These are phyloP conservation scores for Dermatemys mawii DNA, from an alignment of 2,113 vertebrate genomes.

Conservation along the genomic window DNA sequence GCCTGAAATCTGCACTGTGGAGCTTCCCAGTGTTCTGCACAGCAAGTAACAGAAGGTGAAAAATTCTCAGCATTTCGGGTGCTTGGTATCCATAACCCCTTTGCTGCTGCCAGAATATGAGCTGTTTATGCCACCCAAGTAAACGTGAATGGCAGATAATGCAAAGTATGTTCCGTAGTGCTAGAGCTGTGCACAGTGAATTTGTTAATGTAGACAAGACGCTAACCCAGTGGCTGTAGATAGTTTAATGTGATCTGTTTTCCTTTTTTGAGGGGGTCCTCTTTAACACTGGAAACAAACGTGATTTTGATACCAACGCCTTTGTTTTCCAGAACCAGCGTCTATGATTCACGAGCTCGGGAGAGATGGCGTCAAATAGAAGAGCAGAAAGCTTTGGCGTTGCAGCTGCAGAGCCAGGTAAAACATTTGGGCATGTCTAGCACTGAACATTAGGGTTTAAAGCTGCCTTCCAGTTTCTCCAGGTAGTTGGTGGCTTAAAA, in stretches of 20 bases:
- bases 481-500: not conserved
- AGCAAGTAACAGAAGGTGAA: not conserved
- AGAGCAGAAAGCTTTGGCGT: slow-evolving; percentile 90
- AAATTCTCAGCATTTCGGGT: not conserved
- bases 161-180: not conserved
- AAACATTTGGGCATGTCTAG: not conserved
- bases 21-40: not conserved
- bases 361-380: slow-evolving; percentile 93
- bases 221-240: not conserved
- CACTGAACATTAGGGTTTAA: not conserved
- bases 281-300: not conserved
- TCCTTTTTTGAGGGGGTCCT: not conserved
- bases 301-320: fast-evolving
- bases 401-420: slow-evolving; percentile 90
- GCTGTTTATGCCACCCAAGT: not conserved
- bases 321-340: slow-evolving; percentile 83
- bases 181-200: not conserved
- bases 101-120: not conserved
- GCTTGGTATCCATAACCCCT: not conserved
- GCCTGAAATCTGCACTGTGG: not conserved
- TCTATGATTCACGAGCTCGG: slow-evolving; percentile 93
- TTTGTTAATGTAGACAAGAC: no score
- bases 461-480: not conserved
- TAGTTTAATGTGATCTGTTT: not conserved
- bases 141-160: not conserved